Evolutionary conservation across 1,140 invertebrate species (phyloP), one percentile per base, ranked within the genome.

Genomic region (Homalodisca vitripennis): DNA sequence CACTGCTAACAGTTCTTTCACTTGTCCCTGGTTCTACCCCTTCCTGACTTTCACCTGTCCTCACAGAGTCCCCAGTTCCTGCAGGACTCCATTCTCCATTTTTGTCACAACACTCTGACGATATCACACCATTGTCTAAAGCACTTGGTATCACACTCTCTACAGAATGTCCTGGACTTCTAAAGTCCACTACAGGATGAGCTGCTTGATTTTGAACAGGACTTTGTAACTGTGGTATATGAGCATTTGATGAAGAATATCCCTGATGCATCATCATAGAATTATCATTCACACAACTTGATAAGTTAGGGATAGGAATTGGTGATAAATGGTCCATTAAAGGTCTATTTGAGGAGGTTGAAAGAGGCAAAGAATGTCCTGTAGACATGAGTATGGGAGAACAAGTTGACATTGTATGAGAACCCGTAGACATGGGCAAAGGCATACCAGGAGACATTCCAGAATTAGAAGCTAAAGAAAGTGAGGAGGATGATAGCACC

Each of bases 1-100:
- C 75, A 72, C 74, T 75, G 70, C 73, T 74, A 13, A 76, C 71
- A 34, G 74, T 76, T 66, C 74, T 71, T 65, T 74, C 74, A 65
- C 72, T 73, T 17, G 70, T 67, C 64, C 73, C 69, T 13, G 73
- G 71, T 24, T 60, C 67, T 13, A 30, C 55, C 12, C 57, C 30
- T 46, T 55, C 67, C 55, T 63, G 53, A 41, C 63, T 46, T 17
- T 66, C 63, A 14, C 63, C 63, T 20, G 72, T 71, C 29, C 71
- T 70, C 1, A 60, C 55, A 22, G 69, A 68, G 27, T 60, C 55
- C 14, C 55, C 55, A 24, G 55, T 60, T 26, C 55, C 55, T 3
- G 55, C 55, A 3, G 73, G 73, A 51, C 71, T 72, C 73, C 73
- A 74, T 22, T 72, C 73, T 14, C 73, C 73, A 34, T 74, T 74